Evolutionary conservation across 2,888 invertebrate genomes (phyloP), one percentile per base, ranked within the genome.

Genomic region (Stenodema calcarata): DNA sequence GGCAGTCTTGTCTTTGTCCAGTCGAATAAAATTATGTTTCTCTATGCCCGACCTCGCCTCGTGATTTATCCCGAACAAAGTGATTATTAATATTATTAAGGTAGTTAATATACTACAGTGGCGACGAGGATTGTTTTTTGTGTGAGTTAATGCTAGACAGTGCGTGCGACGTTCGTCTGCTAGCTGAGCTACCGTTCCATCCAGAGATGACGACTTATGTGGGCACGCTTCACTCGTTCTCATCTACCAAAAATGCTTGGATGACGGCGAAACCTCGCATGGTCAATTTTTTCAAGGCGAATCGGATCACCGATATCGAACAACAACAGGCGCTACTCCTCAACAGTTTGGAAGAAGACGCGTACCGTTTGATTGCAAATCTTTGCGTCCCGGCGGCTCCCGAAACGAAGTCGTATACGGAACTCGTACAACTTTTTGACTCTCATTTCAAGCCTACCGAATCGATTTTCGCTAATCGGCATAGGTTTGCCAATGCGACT

Each of bases 201-300:
- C n/a, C 42, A 42, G 11, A 42, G 6, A 42, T 42, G 62, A 42
- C 42, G 6, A 12, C 50, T 3, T 76, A 35, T 35, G 76, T 76
- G n/a, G 76, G 76, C 41, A 76, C n/a, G 76, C 42, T 76, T 2
- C 35, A 76, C 18, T 2, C 76, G 14, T 76, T 76, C 35, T 76
- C 76, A 7, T n/a, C 76, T 4, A 28, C 76, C 1, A 35, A 30
- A n/a, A 80, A 80, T 80, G 42, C 35, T 76, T 75, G 84, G 84
- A 28, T 4, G 14, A 30, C 73, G 0, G 42, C 62, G 9, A 44
- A 75, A 16, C 23, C 75, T 6, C 73, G 41, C 7, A 54, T 84
- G 75, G 30, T 41, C 16, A 44, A 84, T 27, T 84, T 44, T 76
- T 73, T 76, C 27, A 14, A 27, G 44, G 84, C 84, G 4, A 84